These are phyloP conservation scores for Trissolcus japonicus DNA, from an alignment of 2,888 invertebrate genomes.

Conservation along the genomic window DNA sequence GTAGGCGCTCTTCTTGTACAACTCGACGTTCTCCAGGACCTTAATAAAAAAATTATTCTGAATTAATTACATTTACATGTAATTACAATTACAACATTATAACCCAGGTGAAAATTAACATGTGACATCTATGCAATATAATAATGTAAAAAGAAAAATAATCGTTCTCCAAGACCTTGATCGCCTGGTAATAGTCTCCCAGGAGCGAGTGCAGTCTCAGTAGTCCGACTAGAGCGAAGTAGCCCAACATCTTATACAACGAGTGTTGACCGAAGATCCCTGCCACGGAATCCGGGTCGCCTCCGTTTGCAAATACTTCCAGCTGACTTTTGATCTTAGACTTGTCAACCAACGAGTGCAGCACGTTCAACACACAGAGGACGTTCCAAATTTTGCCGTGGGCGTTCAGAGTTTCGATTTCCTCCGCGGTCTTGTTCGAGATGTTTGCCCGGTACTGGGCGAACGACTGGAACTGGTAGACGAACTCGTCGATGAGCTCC, in stretches of 20 bases:
- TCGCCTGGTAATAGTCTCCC: slow-evolving; percentile 97
- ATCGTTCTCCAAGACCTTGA: slow-evolving; percentile 82
- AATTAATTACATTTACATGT: too few relatives aligned
- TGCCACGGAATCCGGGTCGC: slow-evolving; percentile 94
- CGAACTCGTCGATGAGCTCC: slow-evolving; percentile 99
- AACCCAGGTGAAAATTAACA: too few relatives aligned
- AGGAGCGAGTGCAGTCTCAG: slow-evolving; percentile 95
- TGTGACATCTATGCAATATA: too few relatives aligned
- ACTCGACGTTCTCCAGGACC: slow-evolving; percentile 86
- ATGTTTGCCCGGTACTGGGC: slow-evolving; percentile 87
- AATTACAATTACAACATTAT: too few relatives aligned
- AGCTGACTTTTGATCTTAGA: slow-evolving; percentile 98
- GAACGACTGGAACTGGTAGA: slow-evolving; percentile 97
- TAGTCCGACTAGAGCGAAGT: slow-evolving; percentile 97
- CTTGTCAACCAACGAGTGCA: slow-evolving; percentile 98
- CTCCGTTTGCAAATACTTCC: slow-evolving; percentile 92
- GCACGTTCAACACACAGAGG: slow-evolving; percentile 96
- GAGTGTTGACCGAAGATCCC: slow-evolving; percentile 97
- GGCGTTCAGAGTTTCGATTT: slow-evolving; percentile 84
- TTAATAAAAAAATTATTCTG: slow-evolving; percentile 76
- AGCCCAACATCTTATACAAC: slow-evolving; percentile 99
- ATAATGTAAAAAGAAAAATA: too few relatives aligned
- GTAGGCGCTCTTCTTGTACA: slow-evolving; percentile 87
- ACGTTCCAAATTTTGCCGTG: slow-evolving; percentile 98
- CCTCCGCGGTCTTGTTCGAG: slow-evolving; percentile 87